Evolutionary conservation across 1,140 invertebrate species (phyloP), one percentile per base, ranked within the genome.

Genomic region (Linepithema humile): DNA sequence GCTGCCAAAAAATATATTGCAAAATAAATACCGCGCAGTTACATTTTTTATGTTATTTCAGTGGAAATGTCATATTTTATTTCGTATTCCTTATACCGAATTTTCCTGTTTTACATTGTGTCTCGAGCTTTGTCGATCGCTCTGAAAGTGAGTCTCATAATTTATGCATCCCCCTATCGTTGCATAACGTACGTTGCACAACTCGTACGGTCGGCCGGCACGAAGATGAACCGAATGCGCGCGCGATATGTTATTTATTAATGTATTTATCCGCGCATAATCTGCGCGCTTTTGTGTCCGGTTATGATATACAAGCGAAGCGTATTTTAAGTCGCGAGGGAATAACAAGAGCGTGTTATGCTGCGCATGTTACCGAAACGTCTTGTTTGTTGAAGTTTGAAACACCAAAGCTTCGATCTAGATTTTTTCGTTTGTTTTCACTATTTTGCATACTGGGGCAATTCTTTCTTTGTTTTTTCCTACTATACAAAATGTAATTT

Each of bases 201-300:
- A 74, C 55, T 74, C 72, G 45, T 38, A 43, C n/a, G 15, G 50
- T 1, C 29, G 40, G 15, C 29, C 40, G 15, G 20, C 20, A 77
- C 40, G 15, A 65, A 65, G 59, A 38, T 65, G 59, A 48, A 23
- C 20, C 73, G n/a, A 50, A 65, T 17, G 59, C 23, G n/a, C 43
- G 7, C 50, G 26, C 40, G 38, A 65, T 65, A 12, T 48, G 32
- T 35, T 64, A 77, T 77, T 67, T 50, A 77, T 77, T 77, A 77
- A 67, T 67, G 29, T 65, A 77, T 77, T 77, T 77, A 77, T 77
- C 43, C 59, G 74, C 20, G 73, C 59, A 77, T 77, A 77, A 77
- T 77, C 73, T 53, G 12, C 17, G n/a, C 67, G 45, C 45, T 70
- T 17, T 29, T 35, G 9, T n/a, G 32, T 50, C 60, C 74, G 60